phyloP scores from a whole-genome alignment of 1,140 invertebrate species.

The Anadara kagoshimensis region DNA sequence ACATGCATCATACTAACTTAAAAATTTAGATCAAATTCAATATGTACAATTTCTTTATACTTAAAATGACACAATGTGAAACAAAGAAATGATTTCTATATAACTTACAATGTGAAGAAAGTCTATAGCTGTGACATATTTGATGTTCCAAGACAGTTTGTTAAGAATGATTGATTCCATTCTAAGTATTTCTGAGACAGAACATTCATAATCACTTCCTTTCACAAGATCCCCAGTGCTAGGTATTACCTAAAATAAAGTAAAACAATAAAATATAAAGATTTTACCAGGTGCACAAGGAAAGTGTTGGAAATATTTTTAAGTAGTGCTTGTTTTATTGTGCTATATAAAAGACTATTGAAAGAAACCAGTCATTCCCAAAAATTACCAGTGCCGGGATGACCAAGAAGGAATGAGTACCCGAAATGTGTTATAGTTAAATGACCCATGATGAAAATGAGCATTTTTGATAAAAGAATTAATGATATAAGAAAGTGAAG shows the following conservation, averaged over 20 bases:
- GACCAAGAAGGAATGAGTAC: no score
- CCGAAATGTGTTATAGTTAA: no score
- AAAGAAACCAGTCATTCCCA: no score
- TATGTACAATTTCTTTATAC: neutral
- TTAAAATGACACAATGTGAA: neutral
- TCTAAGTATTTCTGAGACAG: conserved; percentile 70
- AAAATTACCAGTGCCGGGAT: no score
- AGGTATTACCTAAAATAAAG: conserved; percentile 66
- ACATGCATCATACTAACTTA: no score
- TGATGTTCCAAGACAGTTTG: conserved; percentile 71
- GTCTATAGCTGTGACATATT: conserved; percentile 67
- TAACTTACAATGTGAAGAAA: conserved; percentile 72
- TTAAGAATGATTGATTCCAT: conserved; percentile 72
- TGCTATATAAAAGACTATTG: no score
- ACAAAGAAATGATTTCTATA: neutral
- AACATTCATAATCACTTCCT: conserved; percentile 69
- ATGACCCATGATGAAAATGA: no score
- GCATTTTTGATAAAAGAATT: no score
- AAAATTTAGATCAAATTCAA: neutral
- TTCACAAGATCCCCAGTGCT: conserved; percentile 69
- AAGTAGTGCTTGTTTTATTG: no score
- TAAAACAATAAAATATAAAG: neutral
- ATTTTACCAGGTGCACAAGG: neutral
- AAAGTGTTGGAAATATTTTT: neutral
- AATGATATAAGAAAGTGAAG: no score